Evolutionary conservation across 1,140 invertebrate genomes (phyloP), one percentile per base, ranked within the genome.

Genomic region (Drosophila bipectinata): DNA sequence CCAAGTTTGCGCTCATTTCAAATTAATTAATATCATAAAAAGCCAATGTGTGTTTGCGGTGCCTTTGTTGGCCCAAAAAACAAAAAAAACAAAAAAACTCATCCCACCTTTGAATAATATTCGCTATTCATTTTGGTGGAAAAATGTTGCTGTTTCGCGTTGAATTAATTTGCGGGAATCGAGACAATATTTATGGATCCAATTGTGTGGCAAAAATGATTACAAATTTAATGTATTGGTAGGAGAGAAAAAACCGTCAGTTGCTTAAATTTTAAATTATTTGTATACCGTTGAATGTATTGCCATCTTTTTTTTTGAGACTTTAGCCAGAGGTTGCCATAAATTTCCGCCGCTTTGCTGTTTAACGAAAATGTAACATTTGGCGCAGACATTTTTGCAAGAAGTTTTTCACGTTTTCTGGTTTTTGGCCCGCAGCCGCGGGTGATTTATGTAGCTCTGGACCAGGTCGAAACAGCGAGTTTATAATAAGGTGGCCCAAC

Each of bases 1-100:
- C 69, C 47, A 75, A 81, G 69, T 68, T 52, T 55, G 34, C 15
- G 30, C 39, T 72, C 57, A 77, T 88, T 73, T 67, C 41, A 71
- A 88, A 83, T 79, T 83, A 87, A 87, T 87, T 87, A 87, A 87
- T 83, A 83, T 79, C 76, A 83, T 82, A 68, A 79, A 89, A 83
- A 73, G 34, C 67, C 68, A 82, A 79, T 79, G 53, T 51, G 72
- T 60, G 72, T 79, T 75, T 87, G 82, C 30, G 82, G 78, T 72
- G 63, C 75, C 67, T 87, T 87, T 87, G 83, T 80, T 76, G 41
- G 14, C 5, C n/a, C n/a, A n/a, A n/a, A n/a, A n/a, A 1, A 44
- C 18, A 21, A 21, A 44, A 15, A 14, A 1, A 44, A 44, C 1
- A 18, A 44, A 15, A 14, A 0, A n/a, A 44, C 14, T n/a, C 41